Evolutionary conservation across 1,140 invertebrate species (phyloP).

Genomic region (Lepidurus apus): DNA sequence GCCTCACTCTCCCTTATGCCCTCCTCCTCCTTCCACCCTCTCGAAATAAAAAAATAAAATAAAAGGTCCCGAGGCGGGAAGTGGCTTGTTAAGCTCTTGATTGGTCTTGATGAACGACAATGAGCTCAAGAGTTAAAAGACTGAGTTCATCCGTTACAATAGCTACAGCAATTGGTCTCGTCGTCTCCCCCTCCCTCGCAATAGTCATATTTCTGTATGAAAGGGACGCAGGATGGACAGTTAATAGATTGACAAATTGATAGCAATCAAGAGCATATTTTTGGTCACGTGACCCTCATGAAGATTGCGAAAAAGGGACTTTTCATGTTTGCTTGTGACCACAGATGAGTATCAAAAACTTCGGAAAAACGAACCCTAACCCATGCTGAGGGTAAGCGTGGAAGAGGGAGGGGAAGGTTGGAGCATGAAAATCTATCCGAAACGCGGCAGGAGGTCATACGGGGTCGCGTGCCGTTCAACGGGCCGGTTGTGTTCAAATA

Average conservation of each 20-base stretch:
- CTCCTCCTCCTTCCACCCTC: not conserved
- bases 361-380: not conserved
- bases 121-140: slow-evolving; percentile 12
- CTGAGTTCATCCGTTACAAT: slow-evolving; percentile 19
- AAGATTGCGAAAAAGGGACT: not conserved
- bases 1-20: not conserved
- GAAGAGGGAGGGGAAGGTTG: not conserved
- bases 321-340: not conserved
- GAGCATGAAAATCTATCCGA: not conserved
- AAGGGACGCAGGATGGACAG: slow-evolving; percentile 5
- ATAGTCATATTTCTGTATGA: slow-evolving; percentile 16
- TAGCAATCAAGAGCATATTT: slow-evolving; percentile 5
- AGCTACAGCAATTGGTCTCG: not conserved
- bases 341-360: slow-evolving; percentile 17
- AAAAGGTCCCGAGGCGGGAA: not conserved
- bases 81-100: slow-evolving; percentile 21
- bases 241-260: slow-evolving; percentile 22
- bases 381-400: not conserved
- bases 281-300: slow-evolving; percentile 16
- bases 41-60: not conserved
- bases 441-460: not conserved
- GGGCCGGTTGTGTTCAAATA: not conserved
- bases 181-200: not conserved
- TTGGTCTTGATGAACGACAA: slow-evolving; percentile 21
- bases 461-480: slow-evolving; percentile 12